These are phyloP conservation scores for Cassiopea xamachana DNA, from an alignment of 30 jellyfish, hydroid and myxozoan species.

Conservation along the genomic window DNA sequence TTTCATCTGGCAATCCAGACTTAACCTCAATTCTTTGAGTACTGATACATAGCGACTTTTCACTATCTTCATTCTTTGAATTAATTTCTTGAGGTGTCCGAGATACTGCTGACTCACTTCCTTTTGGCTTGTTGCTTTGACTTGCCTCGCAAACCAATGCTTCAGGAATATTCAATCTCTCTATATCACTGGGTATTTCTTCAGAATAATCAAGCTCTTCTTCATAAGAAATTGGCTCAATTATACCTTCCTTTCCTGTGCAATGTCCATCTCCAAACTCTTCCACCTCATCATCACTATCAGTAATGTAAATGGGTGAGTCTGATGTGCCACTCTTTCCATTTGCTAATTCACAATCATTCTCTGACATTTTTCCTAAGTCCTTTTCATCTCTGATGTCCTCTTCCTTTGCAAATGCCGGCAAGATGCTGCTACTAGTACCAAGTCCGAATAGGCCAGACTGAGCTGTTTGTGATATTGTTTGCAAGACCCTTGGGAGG, in stretches of 20 bases:
- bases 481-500: constrained; percentile 18
- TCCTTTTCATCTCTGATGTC: background rate
- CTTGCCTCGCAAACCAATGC: too few relatives aligned
- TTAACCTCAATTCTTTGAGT: too few relatives aligned
- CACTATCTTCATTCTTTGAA: too few relatives aligned
- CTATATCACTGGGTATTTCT: background rate
- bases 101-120: too few relatives aligned
- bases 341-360: background rate
- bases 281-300: constrained; percentile 3
- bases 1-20: background rate
- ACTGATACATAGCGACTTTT: too few relatives aligned
- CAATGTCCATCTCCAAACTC: too few relatives aligned
- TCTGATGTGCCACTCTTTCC: background rate
- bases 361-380: background rate
- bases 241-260: background rate
- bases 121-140: too few relatives aligned
- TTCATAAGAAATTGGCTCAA: constrained; percentile 35
- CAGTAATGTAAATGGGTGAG: background rate
- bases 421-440: background rate
- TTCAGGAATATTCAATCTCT: too few relatives aligned
- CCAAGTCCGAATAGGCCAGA: constrained; percentile 9
- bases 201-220: constrained; percentile 45
- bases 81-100: too few relatives aligned
- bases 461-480: background rate
- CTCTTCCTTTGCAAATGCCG: constrained; percentile 32